A percentile compares a stretch with the other conserved stretches of the same genome.
These are phyloP conservation scores for Phocides pigmalion DNA, from an alignment of 1,140 invertebrate species.

Conservation along the genomic window DNA sequence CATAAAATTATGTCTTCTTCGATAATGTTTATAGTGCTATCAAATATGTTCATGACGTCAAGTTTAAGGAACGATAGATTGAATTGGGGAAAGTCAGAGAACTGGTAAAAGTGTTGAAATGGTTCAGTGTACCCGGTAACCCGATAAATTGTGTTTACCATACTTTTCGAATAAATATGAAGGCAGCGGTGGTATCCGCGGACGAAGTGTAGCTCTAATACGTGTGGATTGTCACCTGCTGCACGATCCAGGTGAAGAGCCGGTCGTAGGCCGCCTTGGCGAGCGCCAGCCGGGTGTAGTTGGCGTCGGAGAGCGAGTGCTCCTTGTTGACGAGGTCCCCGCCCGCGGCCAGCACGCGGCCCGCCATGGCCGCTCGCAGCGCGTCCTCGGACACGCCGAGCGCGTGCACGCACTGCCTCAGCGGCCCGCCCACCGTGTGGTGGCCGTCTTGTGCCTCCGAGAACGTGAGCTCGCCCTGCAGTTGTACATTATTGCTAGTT, in stretches of 20 bases:
- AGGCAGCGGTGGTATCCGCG: too few species aligned
- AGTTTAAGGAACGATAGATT: too few species aligned
- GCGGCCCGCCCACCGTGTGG: conserved; percentile 57
- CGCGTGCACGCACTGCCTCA: conserved; percentile 62
- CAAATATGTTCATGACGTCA: too few species aligned
- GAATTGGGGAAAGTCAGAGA: too few species aligned
- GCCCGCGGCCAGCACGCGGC: conserved; percentile 95
- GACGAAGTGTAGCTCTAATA: background rate
- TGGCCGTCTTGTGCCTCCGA: conserved; percentile 53
- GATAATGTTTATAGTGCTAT: too few species aligned
- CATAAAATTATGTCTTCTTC: too few species aligned
- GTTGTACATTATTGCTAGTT: too few species aligned
- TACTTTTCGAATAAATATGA: too few species aligned
- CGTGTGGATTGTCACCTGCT: conserved; percentile 66
- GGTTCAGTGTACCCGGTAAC: too few species aligned
- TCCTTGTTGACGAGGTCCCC: conserved; percentile 97
- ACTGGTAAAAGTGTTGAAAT: too few species aligned
- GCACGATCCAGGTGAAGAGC: conserved; percentile 96
- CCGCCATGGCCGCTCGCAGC: conserved; percentile 91
- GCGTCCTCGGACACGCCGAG: conserved; percentile 90
- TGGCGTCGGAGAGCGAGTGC: conserved; percentile 92
- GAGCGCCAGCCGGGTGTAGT: conserved; percentile 96
- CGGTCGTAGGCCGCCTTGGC: conserved; percentile 97
- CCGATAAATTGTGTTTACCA: too few species aligned
- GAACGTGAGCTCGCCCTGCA: conserved; percentile 77